Conservation (phyloP, 2,113 vertebrate species). For the Oxygymnocypris stewartii region DNA sequence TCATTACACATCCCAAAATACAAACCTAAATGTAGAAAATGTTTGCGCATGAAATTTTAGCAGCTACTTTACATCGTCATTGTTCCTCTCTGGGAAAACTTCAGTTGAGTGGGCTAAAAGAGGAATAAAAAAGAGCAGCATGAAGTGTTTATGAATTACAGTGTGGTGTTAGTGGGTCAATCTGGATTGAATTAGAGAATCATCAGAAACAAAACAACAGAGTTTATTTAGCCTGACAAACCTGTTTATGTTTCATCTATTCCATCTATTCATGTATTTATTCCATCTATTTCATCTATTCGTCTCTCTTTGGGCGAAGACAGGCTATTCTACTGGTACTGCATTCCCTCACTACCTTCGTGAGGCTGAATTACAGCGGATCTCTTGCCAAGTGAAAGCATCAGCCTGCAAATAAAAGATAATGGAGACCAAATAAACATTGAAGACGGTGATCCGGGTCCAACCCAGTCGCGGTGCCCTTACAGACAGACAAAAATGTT, state of each 20-base stretch:
- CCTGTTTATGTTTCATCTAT: background rate
- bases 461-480: slow-evolving; percentile 40
- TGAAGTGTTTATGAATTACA: background rate
- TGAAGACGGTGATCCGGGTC: slow-evolving; percentile 52
- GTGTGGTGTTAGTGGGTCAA: background rate
- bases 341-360: slow-evolving; percentile 43
- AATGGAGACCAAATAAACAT: slow-evolving; percentile 63
- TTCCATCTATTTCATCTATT: background rate
- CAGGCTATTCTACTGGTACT: slow-evolving; percentile 13
- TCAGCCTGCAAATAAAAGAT: slow-evolving; percentile 66
- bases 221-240: slow-evolving; percentile 1
- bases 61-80: background rate
- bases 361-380: slow-evolving; percentile 49
- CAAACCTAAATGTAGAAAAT: background rate
- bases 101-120: background rate
- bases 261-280: background rate
- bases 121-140: background rate
- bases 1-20: background rate
- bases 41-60: background rate
- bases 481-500: slow-evolving; percentile 51
- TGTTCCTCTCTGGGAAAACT: background rate
- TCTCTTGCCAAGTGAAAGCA: slow-evolving; percentile 56
- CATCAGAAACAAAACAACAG: slow-evolving; percentile 21
- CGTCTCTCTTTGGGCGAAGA: background rate
- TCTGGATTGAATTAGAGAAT: background rate